Conservation (phyloP, 2,797 vertebrate genomes). For the Iguana delicatissima region DNA sequence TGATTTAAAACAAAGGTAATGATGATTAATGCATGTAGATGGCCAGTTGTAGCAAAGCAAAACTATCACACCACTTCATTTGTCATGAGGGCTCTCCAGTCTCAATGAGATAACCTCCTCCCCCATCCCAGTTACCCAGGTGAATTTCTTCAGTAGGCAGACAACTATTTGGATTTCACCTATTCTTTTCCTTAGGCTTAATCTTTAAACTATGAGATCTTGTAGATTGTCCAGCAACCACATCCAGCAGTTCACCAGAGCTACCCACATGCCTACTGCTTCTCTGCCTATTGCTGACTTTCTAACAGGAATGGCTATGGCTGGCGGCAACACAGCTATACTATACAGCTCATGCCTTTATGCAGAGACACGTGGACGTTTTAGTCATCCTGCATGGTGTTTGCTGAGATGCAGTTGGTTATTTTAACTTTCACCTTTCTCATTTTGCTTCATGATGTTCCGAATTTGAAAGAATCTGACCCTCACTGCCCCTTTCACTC, state of each 20-base stretch:
- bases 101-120: no score
- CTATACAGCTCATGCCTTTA: neutral
- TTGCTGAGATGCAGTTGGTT: neutral
- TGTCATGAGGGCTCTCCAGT: no score
- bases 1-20: no score
- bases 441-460: neutral
- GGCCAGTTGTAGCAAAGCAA: no score
- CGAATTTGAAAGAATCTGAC: neutral
- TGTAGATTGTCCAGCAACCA: neutral
- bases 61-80: no score
- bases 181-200: neutral
- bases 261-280: no score
- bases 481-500: slow-evolving; percentile 12
- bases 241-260: neutral
- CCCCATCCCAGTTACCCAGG: no score
- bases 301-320: neutral
- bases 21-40: no score
- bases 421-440: slow-evolving; percentile 6
- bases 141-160: neutral
- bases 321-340: neutral
- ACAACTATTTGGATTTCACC: neutral
- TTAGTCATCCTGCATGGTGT: neutral
- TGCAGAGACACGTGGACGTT: neutral
- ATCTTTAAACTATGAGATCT: neutral
- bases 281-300: neutral